A percentile compares a stretch with the other conserved stretches of the same genome.
These are phyloP conservation scores for Acanthococcus lagerstroemiae DNA, from an alignment of 2,888 invertebrate species.

Conservation along the genomic window DNA sequence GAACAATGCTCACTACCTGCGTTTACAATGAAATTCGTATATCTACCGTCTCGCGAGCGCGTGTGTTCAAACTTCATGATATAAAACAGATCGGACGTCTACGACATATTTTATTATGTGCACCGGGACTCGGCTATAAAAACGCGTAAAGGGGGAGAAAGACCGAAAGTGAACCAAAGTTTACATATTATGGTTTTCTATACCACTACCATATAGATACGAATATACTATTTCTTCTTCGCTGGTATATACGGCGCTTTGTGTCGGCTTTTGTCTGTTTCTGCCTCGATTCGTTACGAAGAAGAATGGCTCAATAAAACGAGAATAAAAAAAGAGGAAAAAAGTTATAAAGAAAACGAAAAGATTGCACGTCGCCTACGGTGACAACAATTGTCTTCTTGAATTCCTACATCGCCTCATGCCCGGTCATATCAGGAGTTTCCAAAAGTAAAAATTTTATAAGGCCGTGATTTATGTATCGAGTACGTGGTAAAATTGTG, in stretches of 20 bases:
- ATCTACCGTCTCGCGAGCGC: background rate
- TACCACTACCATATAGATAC: background rate
- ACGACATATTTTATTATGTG: constrained; percentile 23
- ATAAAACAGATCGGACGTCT: constrained; percentile 25
- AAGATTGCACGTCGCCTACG: constrained; percentile 14
- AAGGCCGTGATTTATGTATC: too few species aligned
- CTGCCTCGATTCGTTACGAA: background rate
- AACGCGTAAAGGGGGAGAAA: background rate
- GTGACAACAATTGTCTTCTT: constrained; percentile 3
- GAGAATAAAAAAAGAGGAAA: background rate
- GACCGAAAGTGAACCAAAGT: constrained; percentile 26
- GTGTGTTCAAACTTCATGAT: constrained; percentile 8
- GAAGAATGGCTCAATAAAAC: background rate
- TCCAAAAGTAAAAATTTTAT: too few species aligned
- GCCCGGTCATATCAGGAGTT: too few species aligned
- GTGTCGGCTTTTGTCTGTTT: background rate
- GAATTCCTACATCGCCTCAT: too few species aligned
- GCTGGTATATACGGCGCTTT: background rate
- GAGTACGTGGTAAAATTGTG: too few species aligned
- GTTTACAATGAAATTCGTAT: constrained; percentile 5
- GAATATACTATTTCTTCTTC: background rate
- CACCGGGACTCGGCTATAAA: background rate
- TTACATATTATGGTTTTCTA: constrained; percentile 20
- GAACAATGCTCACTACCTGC: constrained; percentile 23
- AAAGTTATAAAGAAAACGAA: constrained; percentile 2